Evolutionary conservation across 2,888 invertebrate genomes (phyloP).

Genomic region (Folsomia manolachei): DNA sequence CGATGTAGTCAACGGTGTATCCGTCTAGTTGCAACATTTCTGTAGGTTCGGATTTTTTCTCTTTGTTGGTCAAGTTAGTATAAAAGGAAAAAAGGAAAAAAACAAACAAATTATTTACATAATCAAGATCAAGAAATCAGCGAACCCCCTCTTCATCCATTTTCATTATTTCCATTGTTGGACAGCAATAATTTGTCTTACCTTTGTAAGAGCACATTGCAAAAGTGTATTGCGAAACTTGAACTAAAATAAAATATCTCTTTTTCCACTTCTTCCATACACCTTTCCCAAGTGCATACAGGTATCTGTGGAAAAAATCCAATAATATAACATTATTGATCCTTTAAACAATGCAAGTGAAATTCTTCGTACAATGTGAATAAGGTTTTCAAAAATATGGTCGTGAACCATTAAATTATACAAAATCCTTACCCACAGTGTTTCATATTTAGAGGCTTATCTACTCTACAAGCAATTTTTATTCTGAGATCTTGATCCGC

Average conservation of each 20-base stretch:
- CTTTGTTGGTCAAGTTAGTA: too few species aligned
- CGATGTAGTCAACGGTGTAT: conserved; percentile 98
- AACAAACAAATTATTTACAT: too few species aligned
- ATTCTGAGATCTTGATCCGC: conserved; percentile 94
- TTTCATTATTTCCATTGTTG: too few species aligned
- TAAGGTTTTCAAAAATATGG: background rate
- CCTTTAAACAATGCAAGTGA: too few species aligned
- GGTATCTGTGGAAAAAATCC: conserved; percentile 62
- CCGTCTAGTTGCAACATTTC: conserved; percentile 99
- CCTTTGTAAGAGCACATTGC: conserved; percentile 99
- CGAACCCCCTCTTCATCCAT: too few species aligned
- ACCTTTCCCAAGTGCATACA: conserved; percentile 89
- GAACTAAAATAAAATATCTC: conserved; percentile 95
- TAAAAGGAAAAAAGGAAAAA: too few species aligned
- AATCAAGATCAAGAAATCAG: too few species aligned
- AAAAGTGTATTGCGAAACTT: conserved; percentile 99
- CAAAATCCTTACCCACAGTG: conserved; percentile 76
- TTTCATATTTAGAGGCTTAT: conserved; percentile 98
- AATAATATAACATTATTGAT: background rate
- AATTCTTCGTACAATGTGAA: background rate
- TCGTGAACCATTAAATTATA: background rate
- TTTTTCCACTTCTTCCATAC: conserved; percentile 99
- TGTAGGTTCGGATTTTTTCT: conserved; percentile 98
- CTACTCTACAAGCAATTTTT: conserved; percentile 96
- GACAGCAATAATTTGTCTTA: too few species aligned